A percentile compares a stretch with the other conserved stretches of the same genome.
Conservation (phyloP, 2,888 invertebrate genomes). For the Athripsodes cinereus region DNA sequence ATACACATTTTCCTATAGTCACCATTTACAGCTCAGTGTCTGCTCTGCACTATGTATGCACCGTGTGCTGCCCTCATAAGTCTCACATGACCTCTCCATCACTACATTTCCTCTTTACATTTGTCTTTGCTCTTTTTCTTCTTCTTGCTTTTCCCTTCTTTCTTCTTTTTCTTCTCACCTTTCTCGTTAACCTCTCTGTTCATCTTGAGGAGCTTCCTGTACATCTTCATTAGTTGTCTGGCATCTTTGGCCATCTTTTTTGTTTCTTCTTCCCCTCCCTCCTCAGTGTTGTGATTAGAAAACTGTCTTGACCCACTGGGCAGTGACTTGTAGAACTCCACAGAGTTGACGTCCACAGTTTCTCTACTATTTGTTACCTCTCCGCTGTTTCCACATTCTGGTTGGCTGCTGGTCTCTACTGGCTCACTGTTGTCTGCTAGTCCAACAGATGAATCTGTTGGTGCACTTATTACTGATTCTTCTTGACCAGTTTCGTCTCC, state of each 20-base stretch:
- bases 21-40: no score
- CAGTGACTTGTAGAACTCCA: constrained; percentile 51
- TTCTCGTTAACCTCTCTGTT: constrained; percentile 34
- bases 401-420: not conserved
- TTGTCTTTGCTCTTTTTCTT: constrained; percentile 3
- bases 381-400: not conserved
- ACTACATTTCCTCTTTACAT: no score
- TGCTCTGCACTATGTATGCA: no score
- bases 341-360: constrained; percentile 45
- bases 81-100: no score
- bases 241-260: constrained; percentile 42
- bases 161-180: constrained; percentile 35
- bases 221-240: constrained; percentile 45
- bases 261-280: constrained; percentile 2
- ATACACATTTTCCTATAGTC: no score
- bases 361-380: constrained; percentile 29
- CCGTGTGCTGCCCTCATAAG: no score
- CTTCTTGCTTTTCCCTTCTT: constrained; percentile 31
- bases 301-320: constrained; percentile 39
- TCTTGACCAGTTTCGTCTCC: not conserved
- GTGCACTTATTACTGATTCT: no score
- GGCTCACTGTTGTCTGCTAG: constrained; percentile 34
- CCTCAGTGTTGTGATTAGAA: constrained; percentile 31
- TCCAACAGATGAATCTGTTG: constrained; percentile 22
- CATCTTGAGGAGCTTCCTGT: constrained; percentile 40